Evolutionary conservation across 2,888 invertebrate genomes (phyloP), one percentile per base, ranked within the genome.

Genomic region (Stictocephala bisonia): DNA sequence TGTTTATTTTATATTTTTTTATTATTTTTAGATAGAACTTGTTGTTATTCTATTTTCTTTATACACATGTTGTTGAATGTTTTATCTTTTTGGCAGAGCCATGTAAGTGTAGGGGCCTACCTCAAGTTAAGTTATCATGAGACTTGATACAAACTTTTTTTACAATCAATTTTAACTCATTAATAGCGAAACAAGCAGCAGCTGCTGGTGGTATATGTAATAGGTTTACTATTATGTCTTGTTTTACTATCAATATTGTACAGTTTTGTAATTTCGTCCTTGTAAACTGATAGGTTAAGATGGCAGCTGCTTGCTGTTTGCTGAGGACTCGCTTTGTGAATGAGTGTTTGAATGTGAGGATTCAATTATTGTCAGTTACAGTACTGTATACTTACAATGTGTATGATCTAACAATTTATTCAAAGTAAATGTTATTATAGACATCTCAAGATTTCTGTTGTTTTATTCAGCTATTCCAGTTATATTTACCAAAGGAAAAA

Each of bases 261-360:
- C 64, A 64, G 64, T 64, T 64, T 64, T 64, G 64, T 64, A 64
- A 64, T 64, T 40, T 64, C 44, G 64, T 64, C 64, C 64, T 40
- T 64, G 64, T 64, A 64, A 41, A 44, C 44, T 41, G 40, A 31
- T 40, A 60, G 15, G n/a, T 20, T 64, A 40, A 44, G 64, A 7
- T 26, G 41, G 64, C 64, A 26, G 64, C 64, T 41, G 41, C 27
- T 44, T 64, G n/a, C n/a, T n/a, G n/a, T n/a, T n/a, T n/a, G n/a
- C n/a, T n/a, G 64, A 60, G 15, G 6, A 13, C 6, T n/a, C n/a
- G n/a, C n/a, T n/a, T n/a, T n/a, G n/a, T n/a, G n/a, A 27, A 18
- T 56, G 56, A 20, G 11, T 20, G 64, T 60, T 1, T 26, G 64
- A n/a, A 44, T 64, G 64, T 44, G 44, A 64, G 64, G 64, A 44